Conservation (phyloP, 2,113 vertebrate genomes). For the Numida meleagris region DNA sequence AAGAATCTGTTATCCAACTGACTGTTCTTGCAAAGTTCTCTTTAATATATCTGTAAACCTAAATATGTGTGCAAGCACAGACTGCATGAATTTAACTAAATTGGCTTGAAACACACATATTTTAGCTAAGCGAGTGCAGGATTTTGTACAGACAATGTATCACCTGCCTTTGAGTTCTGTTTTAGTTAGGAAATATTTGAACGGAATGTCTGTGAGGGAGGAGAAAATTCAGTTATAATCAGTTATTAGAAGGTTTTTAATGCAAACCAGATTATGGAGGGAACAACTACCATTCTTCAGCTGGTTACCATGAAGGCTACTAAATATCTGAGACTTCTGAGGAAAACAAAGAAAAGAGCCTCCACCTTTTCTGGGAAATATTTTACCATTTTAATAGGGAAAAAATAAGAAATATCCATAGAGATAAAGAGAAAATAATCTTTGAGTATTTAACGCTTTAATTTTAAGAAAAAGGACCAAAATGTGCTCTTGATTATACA, state of each 20-base stretch:
- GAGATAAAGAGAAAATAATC: background rate
- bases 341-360: background rate
- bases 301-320: background rate
- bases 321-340: background rate
- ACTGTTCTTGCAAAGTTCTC: background rate
- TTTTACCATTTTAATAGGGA: background rate
- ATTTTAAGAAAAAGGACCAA: background rate
- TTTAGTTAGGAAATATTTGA: constrained; percentile 51
- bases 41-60: constrained; percentile 49
- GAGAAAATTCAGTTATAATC: constrained; percentile 31
- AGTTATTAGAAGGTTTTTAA: constrained; percentile 34
- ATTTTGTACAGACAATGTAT: constrained; percentile 54
- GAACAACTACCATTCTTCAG: background rate
- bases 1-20: constrained; percentile 33
- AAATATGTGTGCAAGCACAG: constrained; percentile 45
- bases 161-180: constrained; percentile 52
- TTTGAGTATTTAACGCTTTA: background rate
- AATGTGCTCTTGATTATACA: constrained; percentile 18
- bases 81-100: constrained; percentile 19
- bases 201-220: constrained; percentile 46
- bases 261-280: constrained; percentile 4
- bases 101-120: constrained; percentile 52
- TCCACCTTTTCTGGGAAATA: background rate
- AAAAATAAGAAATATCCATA: background rate
- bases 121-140: constrained; percentile 49